A percentile compares a stretch with the other conserved stretches of the same genome.
Evolutionary conservation across 2,888 invertebrate species (phyloP).

Genomic region (Lacanobia oleracea): DNA sequence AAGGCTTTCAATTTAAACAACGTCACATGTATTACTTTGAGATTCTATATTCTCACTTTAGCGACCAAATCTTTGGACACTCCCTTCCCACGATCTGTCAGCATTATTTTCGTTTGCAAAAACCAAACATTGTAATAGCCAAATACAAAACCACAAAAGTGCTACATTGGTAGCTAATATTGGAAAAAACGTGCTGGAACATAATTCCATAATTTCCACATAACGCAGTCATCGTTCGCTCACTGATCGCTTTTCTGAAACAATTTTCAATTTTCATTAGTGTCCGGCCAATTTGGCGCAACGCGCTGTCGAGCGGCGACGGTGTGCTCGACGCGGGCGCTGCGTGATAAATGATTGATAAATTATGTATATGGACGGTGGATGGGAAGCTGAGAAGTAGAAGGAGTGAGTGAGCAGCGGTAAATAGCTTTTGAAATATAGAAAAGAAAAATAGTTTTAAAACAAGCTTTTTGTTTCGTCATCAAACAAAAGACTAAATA

Average conservation of each 20-base stretch:
- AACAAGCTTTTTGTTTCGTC: no score
- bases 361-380: conserved; percentile 75
- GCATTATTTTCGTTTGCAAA: background rate
- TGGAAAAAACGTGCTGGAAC: background rate
- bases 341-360: conserved; percentile 79
- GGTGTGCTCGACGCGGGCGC: conserved; percentile 41
- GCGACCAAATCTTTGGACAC: background rate
- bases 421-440: background rate
- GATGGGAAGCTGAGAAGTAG: conserved; percentile 28
- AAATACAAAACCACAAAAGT: background rate
- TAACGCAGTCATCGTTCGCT: conserved; percentile 19
- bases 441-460: background rate
- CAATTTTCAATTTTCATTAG: conserved; percentile 63
- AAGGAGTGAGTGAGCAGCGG: conserved; percentile 12
- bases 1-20: no score
- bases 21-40: background rate
- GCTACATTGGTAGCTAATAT: background rate
- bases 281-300: conserved; percentile 42
- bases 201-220: conserved; percentile 39
- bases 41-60: background rate
- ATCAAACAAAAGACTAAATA: no score
- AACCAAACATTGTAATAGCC: background rate
- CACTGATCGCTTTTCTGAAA: conserved; percentile 39
- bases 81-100: background rate
- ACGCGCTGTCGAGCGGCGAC: conserved; percentile 35